These are phyloP conservation scores for Lacerta agilis DNA, from an alignment of 2,797 vertebrate genomes.

Conservation along the genomic window DNA sequence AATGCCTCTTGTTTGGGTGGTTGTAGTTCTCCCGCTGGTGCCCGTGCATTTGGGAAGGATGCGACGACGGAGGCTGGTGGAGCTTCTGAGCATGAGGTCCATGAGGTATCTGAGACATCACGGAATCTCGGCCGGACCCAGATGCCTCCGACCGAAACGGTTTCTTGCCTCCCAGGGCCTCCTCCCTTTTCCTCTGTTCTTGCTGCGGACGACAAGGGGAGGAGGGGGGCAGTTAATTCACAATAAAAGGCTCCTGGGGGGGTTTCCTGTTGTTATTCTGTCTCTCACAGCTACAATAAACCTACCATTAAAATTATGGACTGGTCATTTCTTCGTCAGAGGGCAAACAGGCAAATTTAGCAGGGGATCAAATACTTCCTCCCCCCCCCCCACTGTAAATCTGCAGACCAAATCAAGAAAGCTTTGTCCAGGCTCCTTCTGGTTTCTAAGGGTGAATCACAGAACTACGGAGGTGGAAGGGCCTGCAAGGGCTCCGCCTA, in stretches of 20 bases:
- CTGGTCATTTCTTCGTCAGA: too few species aligned
- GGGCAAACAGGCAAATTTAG: too few species aligned
- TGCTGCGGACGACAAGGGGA: conserved; percentile 69
- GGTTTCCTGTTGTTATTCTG: too few species aligned
- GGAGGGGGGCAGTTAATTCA: background rate
- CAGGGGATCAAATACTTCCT: too few species aligned
- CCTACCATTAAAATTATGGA: too few species aligned
- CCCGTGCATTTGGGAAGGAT: conserved; percentile 83
- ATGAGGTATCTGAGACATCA: conserved; percentile 81
- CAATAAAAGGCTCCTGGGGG: too few species aligned
- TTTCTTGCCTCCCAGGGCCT: conserved; percentile 83
- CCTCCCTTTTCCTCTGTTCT: conserved; percentile 96
- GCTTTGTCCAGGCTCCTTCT: background rate
- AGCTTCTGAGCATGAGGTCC: conserved; percentile 82
- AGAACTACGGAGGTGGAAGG: too few species aligned
- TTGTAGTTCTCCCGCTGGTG: conserved; percentile 91
- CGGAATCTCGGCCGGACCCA: conserved; percentile 89
- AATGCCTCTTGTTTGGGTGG: conserved; percentile 90
- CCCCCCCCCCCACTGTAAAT: too few species aligned
- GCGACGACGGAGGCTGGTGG: conserved; percentile 77
- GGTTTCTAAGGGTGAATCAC: background rate
- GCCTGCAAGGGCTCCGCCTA: background rate
- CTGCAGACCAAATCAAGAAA: background rate
- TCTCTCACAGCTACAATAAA: too few species aligned
- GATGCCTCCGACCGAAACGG: conserved; percentile 89